Evolutionary conservation across 2,888 invertebrate species (phyloP).

Genomic region (Macaria liturata): DNA sequence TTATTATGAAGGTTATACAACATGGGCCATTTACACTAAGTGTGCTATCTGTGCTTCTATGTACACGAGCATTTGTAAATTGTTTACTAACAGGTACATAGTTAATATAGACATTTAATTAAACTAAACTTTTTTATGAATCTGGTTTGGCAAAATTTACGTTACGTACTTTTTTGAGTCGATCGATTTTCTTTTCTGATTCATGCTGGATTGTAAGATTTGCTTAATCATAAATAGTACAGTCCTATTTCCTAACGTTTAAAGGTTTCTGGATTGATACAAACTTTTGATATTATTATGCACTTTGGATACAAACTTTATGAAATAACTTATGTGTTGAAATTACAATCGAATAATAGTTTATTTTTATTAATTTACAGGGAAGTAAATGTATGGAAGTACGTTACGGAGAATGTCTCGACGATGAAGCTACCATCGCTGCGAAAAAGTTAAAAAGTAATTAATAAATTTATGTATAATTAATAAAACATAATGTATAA

Average conservation of each 20-base stretch:
- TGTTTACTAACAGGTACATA: too few species aligned
- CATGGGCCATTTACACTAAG: slow-evolving; percentile 14
- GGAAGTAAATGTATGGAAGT: slow-evolving; percentile 85
- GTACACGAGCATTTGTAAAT: too few species aligned
- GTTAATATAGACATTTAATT: too few species aligned
- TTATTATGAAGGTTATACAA: slow-evolving; percentile 30
- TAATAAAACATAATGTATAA: slow-evolving; percentile 3
- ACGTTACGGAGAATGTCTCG: slow-evolving; percentile 83
- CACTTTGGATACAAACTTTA: too few species aligned
- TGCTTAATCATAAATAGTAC: neutral
- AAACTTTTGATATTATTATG: neutral
- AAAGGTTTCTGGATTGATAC: neutral
- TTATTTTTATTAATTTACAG: slow-evolving; percentile 52
- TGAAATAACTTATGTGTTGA: too few species aligned
- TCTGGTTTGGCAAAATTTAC: too few species aligned
- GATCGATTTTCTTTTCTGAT: too few species aligned
- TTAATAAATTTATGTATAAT: slow-evolving; percentile 36
- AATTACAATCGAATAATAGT: neutral
- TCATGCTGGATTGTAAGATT: too few species aligned
- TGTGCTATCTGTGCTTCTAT: neutral
- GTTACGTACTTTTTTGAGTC: too few species aligned
- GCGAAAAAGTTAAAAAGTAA: slow-evolving; percentile 62
- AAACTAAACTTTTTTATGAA: too few species aligned
- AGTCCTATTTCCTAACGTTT: neutral
- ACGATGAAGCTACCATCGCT: slow-evolving; percentile 71